Conservation (phyloP, 2,797 vertebrate species). For the Thaleichthys pacificus region DNA sequence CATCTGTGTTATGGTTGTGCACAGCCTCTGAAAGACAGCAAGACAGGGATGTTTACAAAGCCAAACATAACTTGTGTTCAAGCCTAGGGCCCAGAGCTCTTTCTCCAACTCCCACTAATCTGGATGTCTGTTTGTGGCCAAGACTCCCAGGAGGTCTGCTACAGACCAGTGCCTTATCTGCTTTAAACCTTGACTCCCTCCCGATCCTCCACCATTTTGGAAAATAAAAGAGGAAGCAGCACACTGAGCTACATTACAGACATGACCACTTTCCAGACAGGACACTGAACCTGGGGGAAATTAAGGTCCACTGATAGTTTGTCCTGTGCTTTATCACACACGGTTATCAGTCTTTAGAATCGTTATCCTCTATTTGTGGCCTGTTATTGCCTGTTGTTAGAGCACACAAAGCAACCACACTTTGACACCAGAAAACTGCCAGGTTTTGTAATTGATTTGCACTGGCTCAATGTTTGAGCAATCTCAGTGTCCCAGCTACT, state of each 20-base stretch:
- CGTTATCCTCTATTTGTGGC: slow-evolving; percentile 8
- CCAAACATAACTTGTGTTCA: slow-evolving; percentile 23
- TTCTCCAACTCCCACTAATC: slow-evolving; percentile 2
- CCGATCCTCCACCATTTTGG: slow-evolving; percentile 6
- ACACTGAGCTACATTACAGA: slow-evolving; percentile 10
- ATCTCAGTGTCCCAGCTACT: slow-evolving; percentile 3
- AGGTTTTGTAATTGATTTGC: slow-evolving; percentile 13
- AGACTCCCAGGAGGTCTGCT: neutral
- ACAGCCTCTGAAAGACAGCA: slow-evolving; percentile 3
- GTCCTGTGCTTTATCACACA: slow-evolving; percentile 17
- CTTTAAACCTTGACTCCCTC: slow-evolving; percentile 13
- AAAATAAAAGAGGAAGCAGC: slow-evolving; percentile 7
- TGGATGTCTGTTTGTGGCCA: slow-evolving; percentile 14
- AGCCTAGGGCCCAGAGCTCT: neutral
- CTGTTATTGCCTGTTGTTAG: neutral
- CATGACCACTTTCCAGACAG: slow-evolving; percentile 4
- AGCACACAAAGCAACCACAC: neutral
- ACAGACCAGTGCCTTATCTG: neutral
- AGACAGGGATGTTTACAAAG: slow-evolving; percentile 26
- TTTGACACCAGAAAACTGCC: neutral
- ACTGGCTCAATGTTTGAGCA: neutral
- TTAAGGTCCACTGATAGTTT: slow-evolving; percentile 24
- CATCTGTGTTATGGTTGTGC: slow-evolving; percentile 34
- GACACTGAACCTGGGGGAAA: slow-evolving; percentile 23
- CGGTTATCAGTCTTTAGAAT: slow-evolving; percentile 22